Evolutionary conservation across 2,797 vertebrate species (phyloP).

Genomic region (Picus viridis): DNA sequence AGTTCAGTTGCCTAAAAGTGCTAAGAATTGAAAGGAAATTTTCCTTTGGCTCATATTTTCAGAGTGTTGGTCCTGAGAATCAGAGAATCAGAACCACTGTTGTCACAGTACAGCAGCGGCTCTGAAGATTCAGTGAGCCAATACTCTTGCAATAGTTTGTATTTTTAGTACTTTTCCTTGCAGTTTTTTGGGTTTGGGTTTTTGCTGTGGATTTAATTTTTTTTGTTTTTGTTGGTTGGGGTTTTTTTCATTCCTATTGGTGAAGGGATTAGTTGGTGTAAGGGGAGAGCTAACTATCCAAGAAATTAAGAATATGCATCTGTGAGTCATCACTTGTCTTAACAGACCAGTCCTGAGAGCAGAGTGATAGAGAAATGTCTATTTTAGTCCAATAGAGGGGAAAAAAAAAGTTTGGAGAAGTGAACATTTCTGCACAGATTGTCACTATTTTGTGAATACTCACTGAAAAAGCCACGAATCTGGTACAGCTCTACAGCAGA

Average conservation of each 20-base stretch:
- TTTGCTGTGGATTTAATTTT: not conserved
- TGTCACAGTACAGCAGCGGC: not conserved
- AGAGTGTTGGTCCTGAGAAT: constrained; percentile 41
- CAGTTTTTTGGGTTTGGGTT: not conserved
- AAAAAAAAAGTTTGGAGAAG: constrained; percentile 56
- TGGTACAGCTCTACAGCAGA: constrained; percentile 64
- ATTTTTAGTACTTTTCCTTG: constrained; percentile 44
- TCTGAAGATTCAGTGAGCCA: constrained; percentile 17
- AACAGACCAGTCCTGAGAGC: constrained; percentile 68
- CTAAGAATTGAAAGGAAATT: not conserved
- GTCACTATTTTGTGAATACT: constrained; percentile 70
- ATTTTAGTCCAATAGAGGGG: constrained; percentile 53
- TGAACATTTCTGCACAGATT: constrained; percentile 73
- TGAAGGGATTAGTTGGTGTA: constrained; percentile 47
- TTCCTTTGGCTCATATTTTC: not conserved
- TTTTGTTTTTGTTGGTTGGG: no score
- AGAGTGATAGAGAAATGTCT: constrained; percentile 64
- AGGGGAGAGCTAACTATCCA: constrained; percentile 41
- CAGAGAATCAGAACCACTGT: not conserved
- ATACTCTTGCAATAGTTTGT: not conserved
- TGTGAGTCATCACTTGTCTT: constrained; percentile 63
- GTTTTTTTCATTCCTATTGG: not conserved
- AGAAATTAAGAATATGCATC: constrained; percentile 64
- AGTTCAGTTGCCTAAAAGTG: not conserved
- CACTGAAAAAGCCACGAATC: constrained; percentile 71